Evolutionary conservation across 2,113 vertebrate species (phyloP).

Genomic region (Crocuta crocuta): DNA sequence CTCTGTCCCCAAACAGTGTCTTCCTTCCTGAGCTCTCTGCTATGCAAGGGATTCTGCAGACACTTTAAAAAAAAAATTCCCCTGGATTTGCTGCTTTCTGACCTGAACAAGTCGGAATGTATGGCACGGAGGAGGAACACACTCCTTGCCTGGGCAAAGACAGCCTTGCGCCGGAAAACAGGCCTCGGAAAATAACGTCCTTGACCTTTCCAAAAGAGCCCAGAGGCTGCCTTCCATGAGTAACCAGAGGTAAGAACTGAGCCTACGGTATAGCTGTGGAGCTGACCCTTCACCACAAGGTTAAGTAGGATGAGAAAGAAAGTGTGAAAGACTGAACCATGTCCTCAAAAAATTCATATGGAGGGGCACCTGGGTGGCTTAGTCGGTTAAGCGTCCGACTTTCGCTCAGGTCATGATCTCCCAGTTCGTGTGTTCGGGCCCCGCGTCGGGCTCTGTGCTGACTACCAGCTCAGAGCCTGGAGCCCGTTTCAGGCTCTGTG

Average conservation of each 20-base stretch:
- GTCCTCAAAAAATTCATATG: neutral
- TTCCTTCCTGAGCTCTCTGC: conserved; percentile 43
- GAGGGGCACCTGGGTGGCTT: too few relatives aligned
- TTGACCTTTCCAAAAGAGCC: fast-evolving
- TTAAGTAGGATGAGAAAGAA: neutral
- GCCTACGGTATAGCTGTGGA: neutral
- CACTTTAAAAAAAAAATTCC: neutral
- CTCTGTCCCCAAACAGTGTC: conserved; percentile 44
- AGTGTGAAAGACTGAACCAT: neutral
- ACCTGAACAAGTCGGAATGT: neutral
- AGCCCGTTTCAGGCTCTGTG: too few relatives aligned
- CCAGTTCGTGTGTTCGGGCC: too few relatives aligned
- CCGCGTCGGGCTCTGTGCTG: too few relatives aligned
- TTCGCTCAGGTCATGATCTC: too few relatives aligned
- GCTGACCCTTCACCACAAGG: neutral
- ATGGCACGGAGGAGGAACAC: neutral
- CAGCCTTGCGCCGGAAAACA: neutral
- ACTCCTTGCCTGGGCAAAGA: neutral
- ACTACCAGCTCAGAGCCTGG: too few relatives aligned
- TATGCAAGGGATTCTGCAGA: conserved; percentile 71
- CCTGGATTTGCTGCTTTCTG: conserved; percentile 24
- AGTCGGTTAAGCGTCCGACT: too few relatives aligned
- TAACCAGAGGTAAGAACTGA: neutral
- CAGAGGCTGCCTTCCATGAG: neutral
- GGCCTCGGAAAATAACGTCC: neutral